Percentiles rank a stretch among this genome's conserved stretches.
phyloP scores from a whole-genome alignment of 1,140 invertebrate genomes.

The Xylocopa sonorina region DNA sequence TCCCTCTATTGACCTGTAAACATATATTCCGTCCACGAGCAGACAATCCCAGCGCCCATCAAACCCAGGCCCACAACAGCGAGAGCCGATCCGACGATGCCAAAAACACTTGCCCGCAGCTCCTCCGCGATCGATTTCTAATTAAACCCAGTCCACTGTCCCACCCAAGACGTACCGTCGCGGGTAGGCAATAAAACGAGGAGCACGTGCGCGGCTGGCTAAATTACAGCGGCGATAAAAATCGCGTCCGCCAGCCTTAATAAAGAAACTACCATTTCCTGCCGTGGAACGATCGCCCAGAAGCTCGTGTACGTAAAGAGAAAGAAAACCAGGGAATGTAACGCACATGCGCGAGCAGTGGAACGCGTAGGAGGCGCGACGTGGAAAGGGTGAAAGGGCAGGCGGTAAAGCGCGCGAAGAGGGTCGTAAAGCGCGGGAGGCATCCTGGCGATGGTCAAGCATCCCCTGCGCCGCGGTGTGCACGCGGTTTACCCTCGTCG shows the following conservation, averaged over 20 bases:
- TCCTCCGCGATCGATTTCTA: background rate
- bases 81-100: background rate
- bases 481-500: constrained; percentile 10
- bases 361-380: background rate
- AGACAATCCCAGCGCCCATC: background rate
- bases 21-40: too few relatives aligned
- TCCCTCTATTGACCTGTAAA: too few relatives aligned
- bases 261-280: background rate
- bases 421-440: constrained; percentile 51
- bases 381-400: constrained; percentile 18
- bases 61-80: background rate
- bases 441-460: constrained; percentile 30
- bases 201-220: background rate
- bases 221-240: background rate
- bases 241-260: background rate
- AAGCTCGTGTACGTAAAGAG: background rate
- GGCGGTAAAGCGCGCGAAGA: constrained; percentile 43
- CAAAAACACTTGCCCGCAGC: background rate
- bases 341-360: too few relatives aligned
- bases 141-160: background rate
- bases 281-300: too few relatives aligned
- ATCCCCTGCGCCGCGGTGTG: background rate
- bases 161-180: background rate
- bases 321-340: too few relatives aligned
- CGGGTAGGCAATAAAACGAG: background rate